Evolutionary conservation across 2,797 vertebrate species (phyloP).

Genomic region (Sciaenops ocellatus): DNA sequence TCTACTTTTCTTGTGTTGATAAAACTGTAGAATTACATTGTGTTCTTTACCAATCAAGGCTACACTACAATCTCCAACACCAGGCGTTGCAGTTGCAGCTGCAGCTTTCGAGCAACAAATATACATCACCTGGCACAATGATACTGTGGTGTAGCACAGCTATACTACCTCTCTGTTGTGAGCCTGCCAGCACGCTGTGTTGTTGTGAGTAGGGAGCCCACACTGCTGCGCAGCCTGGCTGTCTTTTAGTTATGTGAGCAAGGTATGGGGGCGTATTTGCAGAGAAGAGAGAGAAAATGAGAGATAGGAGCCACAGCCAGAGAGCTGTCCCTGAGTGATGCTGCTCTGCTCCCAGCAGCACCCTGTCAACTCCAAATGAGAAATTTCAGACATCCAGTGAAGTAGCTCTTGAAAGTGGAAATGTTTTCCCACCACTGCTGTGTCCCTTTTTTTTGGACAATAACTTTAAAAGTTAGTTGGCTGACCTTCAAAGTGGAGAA

Average conservation of each 20-base stretch:
- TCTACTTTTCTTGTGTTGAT: conserved; percentile 3
- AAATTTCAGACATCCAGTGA: conserved; percentile 81
- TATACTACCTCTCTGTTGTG: conserved; percentile 63
- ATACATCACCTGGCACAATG: conserved; percentile 64
- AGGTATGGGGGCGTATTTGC: conserved; percentile 73
- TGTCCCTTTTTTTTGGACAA: conserved; percentile 75
- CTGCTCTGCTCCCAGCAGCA: conserved; percentile 74
- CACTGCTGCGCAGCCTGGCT: conserved; percentile 65
- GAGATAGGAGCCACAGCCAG: conserved; percentile 74
- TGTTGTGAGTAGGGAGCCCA: conserved; percentile 70
- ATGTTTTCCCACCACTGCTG: conserved; percentile 77
- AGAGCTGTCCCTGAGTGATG: conserved; percentile 80
- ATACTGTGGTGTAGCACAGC: conserved; percentile 45
- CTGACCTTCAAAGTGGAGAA: conserved; percentile 81
- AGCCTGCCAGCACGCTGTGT: conserved; percentile 71
- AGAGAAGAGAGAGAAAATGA: conserved; percentile 73
- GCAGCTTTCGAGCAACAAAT: conserved; percentile 43
- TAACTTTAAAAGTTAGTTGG: conserved; percentile 82
- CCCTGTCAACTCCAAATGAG: conserved; percentile 85
- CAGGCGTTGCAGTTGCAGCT: conserved; percentile 22
- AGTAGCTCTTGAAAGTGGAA: conserved; percentile 79
- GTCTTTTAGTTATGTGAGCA: conserved; percentile 73
- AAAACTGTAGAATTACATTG: neutral
- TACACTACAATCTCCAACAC: conserved; percentile 16
- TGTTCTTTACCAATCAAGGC: conserved; percentile 26